phyloP scores from a whole-genome alignment of 2,797 vertebrate genomes.

The Sternotherus odoratus region DNA sequence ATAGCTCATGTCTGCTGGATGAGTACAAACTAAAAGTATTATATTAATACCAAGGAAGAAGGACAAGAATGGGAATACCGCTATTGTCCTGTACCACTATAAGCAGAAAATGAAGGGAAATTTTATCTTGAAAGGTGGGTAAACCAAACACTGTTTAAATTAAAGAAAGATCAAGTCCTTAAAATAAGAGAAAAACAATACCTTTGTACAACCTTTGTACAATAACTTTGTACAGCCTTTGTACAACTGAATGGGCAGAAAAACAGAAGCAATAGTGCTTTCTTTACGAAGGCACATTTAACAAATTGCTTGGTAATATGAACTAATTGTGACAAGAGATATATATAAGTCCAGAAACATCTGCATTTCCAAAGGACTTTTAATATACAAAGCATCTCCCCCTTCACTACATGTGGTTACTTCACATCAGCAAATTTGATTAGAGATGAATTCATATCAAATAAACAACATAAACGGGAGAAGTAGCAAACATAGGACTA shows the following conservation, averaged over 20 bases:
- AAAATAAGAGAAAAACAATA: no score
- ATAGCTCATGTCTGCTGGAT: no score
- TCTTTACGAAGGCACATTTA: background rate
- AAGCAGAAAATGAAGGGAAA: background rate
- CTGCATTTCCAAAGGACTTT: background rate
- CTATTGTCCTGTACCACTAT: background rate
- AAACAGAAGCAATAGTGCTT: no score
- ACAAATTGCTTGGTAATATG: background rate
- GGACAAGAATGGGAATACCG: background rate
- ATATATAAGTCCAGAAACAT: background rate
- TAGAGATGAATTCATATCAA: background rate
- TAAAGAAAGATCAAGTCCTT: no score
- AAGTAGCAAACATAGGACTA: background rate
- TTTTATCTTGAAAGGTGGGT: background rate
- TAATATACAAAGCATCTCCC: background rate
- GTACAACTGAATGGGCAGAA: no score
- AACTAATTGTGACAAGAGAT: background rate
- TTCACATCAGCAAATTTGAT: background rate
- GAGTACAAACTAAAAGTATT: background rate
- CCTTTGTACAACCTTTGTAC: no score
- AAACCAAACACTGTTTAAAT: background rate
- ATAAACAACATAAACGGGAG: background rate
- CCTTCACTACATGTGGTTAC: background rate
- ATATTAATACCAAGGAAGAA: background rate
- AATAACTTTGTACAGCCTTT: no score